These are phyloP conservation scores for Nibea albiflora DNA, from an alignment of 2,113 vertebrate genomes.

Conservation along the genomic window DNA sequence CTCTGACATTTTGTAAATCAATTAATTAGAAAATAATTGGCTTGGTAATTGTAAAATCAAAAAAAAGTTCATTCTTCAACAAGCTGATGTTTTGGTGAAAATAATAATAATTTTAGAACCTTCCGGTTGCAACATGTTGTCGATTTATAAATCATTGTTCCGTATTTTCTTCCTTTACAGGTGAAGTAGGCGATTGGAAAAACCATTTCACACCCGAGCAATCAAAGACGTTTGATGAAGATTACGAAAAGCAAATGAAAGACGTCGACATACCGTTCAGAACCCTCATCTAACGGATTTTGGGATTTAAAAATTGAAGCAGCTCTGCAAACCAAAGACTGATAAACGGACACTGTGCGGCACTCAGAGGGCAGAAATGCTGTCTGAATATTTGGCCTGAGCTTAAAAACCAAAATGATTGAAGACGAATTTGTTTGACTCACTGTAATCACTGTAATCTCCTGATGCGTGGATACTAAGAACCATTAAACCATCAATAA, in stretches of 20 bases:
- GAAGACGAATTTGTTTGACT: background rate
- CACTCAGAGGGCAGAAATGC: background rate
- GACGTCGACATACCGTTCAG: conserved; percentile 83
- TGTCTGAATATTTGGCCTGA: background rate
- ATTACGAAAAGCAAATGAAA: conserved; percentile 88
- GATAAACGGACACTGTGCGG: conserved; percentile 11
- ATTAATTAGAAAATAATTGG: background rate
- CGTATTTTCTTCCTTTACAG: conserved; percentile 65
- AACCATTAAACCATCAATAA: conserved; percentile 45
- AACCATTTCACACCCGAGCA: conserved; percentile 91
- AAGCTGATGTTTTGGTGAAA: background rate
- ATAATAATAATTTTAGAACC: background rate
- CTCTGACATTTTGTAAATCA: background rate
- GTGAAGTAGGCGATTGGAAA: conserved; percentile 90
- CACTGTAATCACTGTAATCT: conserved; percentile 8
- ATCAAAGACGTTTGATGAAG: conserved; percentile 86
- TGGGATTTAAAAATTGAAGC: background rate
- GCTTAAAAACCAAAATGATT: conserved; percentile 16
- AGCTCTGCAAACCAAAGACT: conserved; percentile 36
- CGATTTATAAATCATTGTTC: background rate
- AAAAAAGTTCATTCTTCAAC: background rate
- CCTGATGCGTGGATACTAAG: background rate
- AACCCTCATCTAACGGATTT: conserved; percentile 72
- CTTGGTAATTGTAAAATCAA: background rate
- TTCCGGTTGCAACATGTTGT: background rate